Percentiles rank a stretch among this genome's conserved stretches.
Conservation (phyloP, 1,140 invertebrate genomes). For the Heliothis subflexa region DNA sequence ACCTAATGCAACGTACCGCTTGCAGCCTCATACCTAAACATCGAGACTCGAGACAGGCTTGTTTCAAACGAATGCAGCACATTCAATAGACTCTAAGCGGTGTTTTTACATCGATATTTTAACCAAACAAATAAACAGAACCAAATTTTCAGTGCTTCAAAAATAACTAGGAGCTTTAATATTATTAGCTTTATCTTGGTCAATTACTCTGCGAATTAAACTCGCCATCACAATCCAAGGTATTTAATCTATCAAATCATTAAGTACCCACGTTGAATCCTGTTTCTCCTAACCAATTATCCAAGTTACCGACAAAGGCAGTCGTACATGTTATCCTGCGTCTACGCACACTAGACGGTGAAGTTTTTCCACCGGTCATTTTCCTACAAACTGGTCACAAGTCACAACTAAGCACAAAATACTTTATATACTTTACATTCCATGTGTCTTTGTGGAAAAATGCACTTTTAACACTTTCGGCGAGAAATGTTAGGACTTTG, state of each 20-base stretch:
- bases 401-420: slow-evolving; percentile 5
- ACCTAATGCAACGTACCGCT: slow-evolving; percentile 16
- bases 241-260: slow-evolving; percentile 36
- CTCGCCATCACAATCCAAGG: background rate
- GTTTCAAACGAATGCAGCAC: background rate
- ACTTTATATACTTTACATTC: slow-evolving; percentile 26
- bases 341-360: slow-evolving; percentile 8
- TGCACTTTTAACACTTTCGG: slow-evolving; percentile 45
- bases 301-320: slow-evolving; percentile 43
- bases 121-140: too few species aligned
- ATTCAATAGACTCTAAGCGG: slow-evolving; percentile 3
- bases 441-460: slow-evolving; percentile 24
- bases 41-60: background rate
- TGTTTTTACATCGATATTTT: too few species aligned
- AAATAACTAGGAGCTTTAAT: background rate
- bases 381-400: slow-evolving; percentile 27
- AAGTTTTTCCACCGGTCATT: slow-evolving; percentile 40
- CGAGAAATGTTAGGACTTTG: slow-evolving; percentile 22
- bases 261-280: slow-evolving; percentile 20
- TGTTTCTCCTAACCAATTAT: slow-evolving; percentile 34
- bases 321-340: slow-evolving; percentile 18
- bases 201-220: slow-evolving; percentile 12
- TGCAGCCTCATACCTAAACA: slow-evolving; percentile 25
- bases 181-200: background rate
- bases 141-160: background rate